These are phyloP conservation scores for Chrysopa pallens DNA, from an alignment of 1,140 invertebrate genomes.

Conservation along the genomic window DNA sequence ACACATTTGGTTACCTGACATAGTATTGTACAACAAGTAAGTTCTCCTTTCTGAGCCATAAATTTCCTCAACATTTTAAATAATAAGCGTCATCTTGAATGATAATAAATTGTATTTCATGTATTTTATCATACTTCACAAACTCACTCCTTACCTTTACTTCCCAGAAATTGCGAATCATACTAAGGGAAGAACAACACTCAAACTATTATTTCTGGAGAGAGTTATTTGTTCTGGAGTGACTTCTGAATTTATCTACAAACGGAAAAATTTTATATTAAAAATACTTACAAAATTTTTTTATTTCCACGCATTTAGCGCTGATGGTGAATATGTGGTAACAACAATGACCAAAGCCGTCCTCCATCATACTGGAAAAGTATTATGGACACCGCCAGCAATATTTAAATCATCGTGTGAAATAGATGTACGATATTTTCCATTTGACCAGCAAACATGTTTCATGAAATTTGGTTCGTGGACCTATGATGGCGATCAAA, in stretches of 20 bases:
- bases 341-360: slow-evolving; percentile 97
- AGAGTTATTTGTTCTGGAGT: too few species aligned
- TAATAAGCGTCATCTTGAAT: too few species aligned
- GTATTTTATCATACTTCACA: too few species aligned
- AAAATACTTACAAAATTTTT: slow-evolving; percentile 1
- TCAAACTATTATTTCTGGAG: too few species aligned
- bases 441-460: slow-evolving; percentile 92
- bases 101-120: too few species aligned
- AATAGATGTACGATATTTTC: slow-evolving; percentile 91
- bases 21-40: slow-evolving; percentile 95
- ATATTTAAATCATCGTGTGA: slow-evolving; percentile 98
- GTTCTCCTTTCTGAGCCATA: too few species aligned
- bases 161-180: too few species aligned
- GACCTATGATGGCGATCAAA: slow-evolving; percentile 95
- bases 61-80: too few species aligned
- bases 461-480: slow-evolving; percentile 96
- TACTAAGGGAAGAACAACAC: too few species aligned
- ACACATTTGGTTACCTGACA: slow-evolving; percentile 89
- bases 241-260: too few species aligned
- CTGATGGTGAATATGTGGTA: slow-evolving; percentile 94
- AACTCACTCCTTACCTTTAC: too few species aligned
- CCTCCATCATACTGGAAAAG: slow-evolving; percentile 72
- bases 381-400: slow-evolving; percentile 82
- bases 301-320: slow-evolving; percentile 38
- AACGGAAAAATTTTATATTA: too few species aligned